These are phyloP conservation scores for Cottoperca gobio DNA, from an alignment of 2,797 vertebrate species.

Conservation along the genomic window DNA sequence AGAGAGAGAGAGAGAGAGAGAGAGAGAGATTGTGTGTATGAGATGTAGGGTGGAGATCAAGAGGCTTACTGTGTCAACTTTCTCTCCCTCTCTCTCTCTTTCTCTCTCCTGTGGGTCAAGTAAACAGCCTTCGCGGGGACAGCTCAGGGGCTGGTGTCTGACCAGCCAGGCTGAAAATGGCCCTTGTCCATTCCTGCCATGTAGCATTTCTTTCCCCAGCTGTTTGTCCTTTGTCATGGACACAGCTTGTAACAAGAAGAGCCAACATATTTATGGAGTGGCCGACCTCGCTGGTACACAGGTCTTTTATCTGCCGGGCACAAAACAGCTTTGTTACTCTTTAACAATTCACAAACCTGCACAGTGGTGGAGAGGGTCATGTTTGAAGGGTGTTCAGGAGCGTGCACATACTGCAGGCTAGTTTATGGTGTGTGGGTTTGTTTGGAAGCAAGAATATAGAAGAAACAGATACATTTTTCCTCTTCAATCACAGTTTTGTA, in stretches of 20 bases:
- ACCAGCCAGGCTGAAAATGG: slow-evolving; percentile 90
- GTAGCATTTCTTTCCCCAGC: slow-evolving; percentile 87
- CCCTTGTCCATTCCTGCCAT: slow-evolving; percentile 87
- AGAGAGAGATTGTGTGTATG: slow-evolving; percentile 23
- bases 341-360: slow-evolving; percentile 77
- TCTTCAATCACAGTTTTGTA: slow-evolving; percentile 2
- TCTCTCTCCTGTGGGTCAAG: slow-evolving; percentile 85
- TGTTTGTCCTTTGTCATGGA: slow-evolving; percentile 88
- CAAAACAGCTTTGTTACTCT: slow-evolving; percentile 86
- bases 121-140: slow-evolving; percentile 85
- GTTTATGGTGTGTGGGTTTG: slow-evolving; percentile 24
- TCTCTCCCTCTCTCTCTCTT: slow-evolving; percentile 57
- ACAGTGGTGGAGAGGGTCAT: slow-evolving; percentile 34
- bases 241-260: slow-evolving; percentile 88
- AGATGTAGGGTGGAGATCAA: slow-evolving; percentile 54
- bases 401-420: slow-evolving; percentile 1
- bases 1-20: slow-evolving; percentile 43
- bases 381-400: slow-evolving; percentile 24
- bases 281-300: slow-evolving; percentile 81
- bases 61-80: slow-evolving; percentile 79
- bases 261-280: slow-evolving; percentile 88
- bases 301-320: slow-evolving; percentile 80
- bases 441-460: slow-evolving; percentile 21
- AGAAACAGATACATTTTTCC: slow-evolving; percentile 35
- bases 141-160: slow-evolving; percentile 87